Evolutionary conservation across 2,888 invertebrate genomes (phyloP).

Genomic region (Cheilosia vernalis): DNA sequence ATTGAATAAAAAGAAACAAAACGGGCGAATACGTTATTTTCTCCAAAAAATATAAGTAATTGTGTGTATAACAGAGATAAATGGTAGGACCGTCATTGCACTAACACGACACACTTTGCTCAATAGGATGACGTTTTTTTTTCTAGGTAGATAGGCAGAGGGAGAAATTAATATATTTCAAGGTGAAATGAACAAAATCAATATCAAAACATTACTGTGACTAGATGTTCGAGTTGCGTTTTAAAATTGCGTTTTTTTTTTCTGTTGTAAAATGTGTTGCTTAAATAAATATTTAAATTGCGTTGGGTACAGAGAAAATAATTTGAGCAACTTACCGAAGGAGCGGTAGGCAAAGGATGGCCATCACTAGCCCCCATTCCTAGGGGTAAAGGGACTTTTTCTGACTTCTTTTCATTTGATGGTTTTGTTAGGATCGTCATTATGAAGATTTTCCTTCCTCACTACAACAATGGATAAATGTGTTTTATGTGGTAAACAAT

Average conservation of each 20-base stretch:
- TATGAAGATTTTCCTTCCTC: slow-evolving; percentile 76
- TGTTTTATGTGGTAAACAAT: slow-evolving; percentile 12
- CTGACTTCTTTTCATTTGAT: slow-evolving; percentile 88
- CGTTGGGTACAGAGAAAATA: slow-evolving; percentile 3
- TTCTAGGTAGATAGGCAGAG: background rate
- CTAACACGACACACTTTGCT: slow-evolving; percentile 16
- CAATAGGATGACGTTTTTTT: slow-evolving; percentile 49
- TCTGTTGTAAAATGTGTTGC: background rate
- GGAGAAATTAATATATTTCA: slow-evolving; percentile 65
- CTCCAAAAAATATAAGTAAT: slow-evolving; percentile 4
- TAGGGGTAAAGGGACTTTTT: slow-evolving; percentile 87
- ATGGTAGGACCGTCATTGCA: slow-evolving; percentile 9
- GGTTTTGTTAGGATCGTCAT: slow-evolving; percentile 94
- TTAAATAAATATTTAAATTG: background rate
- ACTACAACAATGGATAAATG: slow-evolving; percentile 2
- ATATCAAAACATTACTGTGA: slow-evolving; percentile 62
- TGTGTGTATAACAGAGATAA: background rate
- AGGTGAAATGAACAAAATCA: slow-evolving; percentile 71
- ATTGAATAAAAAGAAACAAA: slow-evolving; percentile 13
- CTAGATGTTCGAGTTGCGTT: background rate
- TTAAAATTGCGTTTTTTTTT: background rate
- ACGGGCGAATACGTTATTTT: slow-evolving; percentile 15
- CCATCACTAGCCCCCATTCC: slow-evolving; percentile 81
- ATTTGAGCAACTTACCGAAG: slow-evolving; percentile 70
- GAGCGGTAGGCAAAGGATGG: slow-evolving; percentile 67